Evolutionary conservation across 2,113 vertebrate genomes (phyloP).

Genomic region (Lophotis ruficrista): DNA sequence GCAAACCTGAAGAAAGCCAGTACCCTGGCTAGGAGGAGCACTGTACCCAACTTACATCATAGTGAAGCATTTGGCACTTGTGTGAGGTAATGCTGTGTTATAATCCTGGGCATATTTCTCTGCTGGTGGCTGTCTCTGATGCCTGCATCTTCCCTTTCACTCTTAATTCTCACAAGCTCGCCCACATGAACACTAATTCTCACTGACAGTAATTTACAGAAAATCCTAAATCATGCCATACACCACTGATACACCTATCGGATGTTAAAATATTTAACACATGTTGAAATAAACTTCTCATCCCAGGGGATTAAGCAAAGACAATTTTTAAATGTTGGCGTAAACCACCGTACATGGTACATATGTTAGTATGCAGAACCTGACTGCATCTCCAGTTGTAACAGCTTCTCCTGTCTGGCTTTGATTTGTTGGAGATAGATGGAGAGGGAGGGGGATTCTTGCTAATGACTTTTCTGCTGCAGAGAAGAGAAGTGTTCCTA

Average conservation of each 20-base stretch:
- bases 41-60: fast-evolving
- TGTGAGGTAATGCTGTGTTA: neutral
- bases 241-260: neutral
- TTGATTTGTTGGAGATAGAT: constrained; percentile 53
- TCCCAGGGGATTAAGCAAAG: constrained; percentile 15
- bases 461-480: constrained; percentile 23
- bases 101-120: neutral
- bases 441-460: constrained; percentile 1
- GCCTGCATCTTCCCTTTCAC: neutral
- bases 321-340: neutral
- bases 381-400: neutral
- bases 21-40: neutral
- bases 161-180: neutral
- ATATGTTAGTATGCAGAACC: constrained; percentile 20
- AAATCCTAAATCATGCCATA: constrained; percentile 12
- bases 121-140: neutral
- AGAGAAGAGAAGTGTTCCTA: constrained; percentile 47
- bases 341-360: neutral
- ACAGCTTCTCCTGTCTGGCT: constrained; percentile 53
- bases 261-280: constrained; percentile 27
- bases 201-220: neutral
- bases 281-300: constrained; percentile 21
- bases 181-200: neutral
- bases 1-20: neutral
- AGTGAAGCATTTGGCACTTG: neutral